phyloP scores from a whole-genome alignment of 2,888 invertebrate species.

The Eutolmus rufibarbis region DNA sequence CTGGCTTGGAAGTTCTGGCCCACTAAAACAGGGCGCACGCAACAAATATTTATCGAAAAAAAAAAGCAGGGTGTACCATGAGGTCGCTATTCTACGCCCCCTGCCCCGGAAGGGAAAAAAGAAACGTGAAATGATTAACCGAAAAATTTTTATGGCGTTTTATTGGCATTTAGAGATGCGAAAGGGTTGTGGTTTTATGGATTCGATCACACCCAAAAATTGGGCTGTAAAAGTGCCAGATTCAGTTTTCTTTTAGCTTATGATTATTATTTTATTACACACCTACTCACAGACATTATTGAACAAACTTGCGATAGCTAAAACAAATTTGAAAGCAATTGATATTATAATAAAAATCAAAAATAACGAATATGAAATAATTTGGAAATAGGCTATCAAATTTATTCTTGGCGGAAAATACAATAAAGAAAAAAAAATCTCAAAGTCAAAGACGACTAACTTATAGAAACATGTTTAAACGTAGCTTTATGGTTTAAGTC shows the following conservation, averaged over 20 bases:
- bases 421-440: too few relatives aligned
- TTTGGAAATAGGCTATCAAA: too few relatives aligned
- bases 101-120: not conserved
- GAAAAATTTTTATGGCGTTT: slow-evolving; percentile 2
- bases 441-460: too few relatives aligned
- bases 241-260: not conserved
- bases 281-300: not conserved
- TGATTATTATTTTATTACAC: not conserved
- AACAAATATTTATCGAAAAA: slow-evolving; percentile 5
- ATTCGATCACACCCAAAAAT: not conserved
- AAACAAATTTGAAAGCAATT: too few relatives aligned
- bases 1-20: slow-evolving; percentile 1
- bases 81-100: not conserved
- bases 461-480: too few relatives aligned
- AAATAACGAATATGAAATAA: too few relatives aligned
- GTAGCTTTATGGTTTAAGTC: too few relatives aligned
- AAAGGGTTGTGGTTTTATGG: slow-evolving; percentile 18
- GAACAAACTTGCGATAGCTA: not conserved
- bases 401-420: too few relatives aligned
- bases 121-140: not conserved
- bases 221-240: not conserved
- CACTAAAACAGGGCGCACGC: not conserved
- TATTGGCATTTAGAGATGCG: slow-evolving; percentile 26
- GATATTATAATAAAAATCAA: too few relatives aligned
- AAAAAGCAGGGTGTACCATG: not conserved